Evolutionary conservation across 2,797 vertebrate species (phyloP).

Genomic region (Anolis apletophallus): DNA sequence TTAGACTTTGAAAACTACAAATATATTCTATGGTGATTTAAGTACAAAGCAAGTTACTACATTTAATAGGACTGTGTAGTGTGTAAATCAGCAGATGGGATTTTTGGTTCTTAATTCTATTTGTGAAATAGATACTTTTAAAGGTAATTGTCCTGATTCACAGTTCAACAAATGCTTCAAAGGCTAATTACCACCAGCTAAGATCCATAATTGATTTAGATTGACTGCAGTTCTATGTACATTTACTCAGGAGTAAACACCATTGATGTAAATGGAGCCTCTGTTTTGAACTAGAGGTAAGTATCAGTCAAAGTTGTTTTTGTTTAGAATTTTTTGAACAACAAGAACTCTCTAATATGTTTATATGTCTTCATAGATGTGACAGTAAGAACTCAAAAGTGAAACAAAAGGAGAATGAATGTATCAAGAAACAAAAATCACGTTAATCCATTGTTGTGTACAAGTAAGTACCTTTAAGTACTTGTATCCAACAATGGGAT

Average conservation of each 20-base stretch:
- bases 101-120: not conserved
- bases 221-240: no score
- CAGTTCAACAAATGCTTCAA: conserved; percentile 10
- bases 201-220: not conserved
- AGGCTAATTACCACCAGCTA: not conserved
- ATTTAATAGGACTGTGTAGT: not conserved
- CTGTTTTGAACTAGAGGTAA: not conserved
- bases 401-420: not conserved
- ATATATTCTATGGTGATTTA: conserved; percentile 14
- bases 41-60: not conserved
- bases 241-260: no score
- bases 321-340: not conserved
- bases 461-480: no score
- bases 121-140: not conserved
- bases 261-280: no score
- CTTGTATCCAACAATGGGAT: not conserved
- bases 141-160: not conserved
- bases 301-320: not conserved
- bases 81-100: not conserved
- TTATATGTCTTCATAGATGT: not conserved
- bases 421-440: not conserved
- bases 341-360: not conserved
- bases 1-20: not conserved
- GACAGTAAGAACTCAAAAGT: not conserved
- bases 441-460: not conserved